Evolutionary conservation across 1,140 invertebrate genomes (phyloP).

Genomic region (Ips typographus): DNA sequence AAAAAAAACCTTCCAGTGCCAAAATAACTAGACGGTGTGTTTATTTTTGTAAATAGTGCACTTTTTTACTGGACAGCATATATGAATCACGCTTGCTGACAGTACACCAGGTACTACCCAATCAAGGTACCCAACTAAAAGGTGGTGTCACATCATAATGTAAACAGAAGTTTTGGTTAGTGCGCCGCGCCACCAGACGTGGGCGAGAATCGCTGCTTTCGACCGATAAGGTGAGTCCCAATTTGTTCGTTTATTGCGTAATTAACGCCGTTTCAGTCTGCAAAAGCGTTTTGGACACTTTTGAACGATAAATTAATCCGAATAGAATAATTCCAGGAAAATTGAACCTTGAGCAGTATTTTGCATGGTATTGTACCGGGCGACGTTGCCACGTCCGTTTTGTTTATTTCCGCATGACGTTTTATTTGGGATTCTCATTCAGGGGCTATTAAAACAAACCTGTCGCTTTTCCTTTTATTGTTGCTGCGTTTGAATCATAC

Average conservation of each 20-base stretch:
- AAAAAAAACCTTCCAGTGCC: constrained; percentile 12
- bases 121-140: background rate
- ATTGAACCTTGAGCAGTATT: constrained; percentile 39
- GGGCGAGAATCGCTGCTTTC: constrained; percentile 35
- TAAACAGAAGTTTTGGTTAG: constrained; percentile 38
- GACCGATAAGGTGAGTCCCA: constrained; percentile 28
- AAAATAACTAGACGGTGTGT: background rate
- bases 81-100: background rate
- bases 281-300: background rate
- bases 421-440: too few species aligned
- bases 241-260: constrained; percentile 11
- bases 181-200: constrained; percentile 24
- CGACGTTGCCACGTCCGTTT: constrained; percentile 19
- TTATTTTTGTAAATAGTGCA: constrained; percentile 10
- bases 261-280: constrained; percentile 12
- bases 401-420: constrained; percentile 12
- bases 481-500: too few species aligned
- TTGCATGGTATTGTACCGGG: constrained; percentile 50
- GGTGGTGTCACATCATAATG: constrained; percentile 35
- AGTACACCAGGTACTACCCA: background rate
- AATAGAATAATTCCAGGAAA: constrained; percentile 22
- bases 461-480: too few species aligned
- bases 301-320: constrained; percentile 11
- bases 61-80: background rate
- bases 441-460: too few species aligned